phyloP scores from a whole-genome alignment of 1,140 invertebrate genomes.

The Tetragnatha versicolor region DNA sequence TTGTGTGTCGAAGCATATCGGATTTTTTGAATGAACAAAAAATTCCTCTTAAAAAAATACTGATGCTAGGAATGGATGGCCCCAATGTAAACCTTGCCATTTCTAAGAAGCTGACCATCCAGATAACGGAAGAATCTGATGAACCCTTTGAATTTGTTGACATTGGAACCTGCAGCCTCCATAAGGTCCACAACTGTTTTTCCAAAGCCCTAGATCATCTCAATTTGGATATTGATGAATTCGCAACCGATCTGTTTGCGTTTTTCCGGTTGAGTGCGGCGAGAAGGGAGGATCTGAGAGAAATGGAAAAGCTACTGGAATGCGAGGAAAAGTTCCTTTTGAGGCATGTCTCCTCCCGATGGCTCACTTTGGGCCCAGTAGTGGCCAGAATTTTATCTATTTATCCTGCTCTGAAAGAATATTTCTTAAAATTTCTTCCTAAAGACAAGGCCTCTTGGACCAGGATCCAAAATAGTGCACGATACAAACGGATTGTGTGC shows the following conservation, averaged over 20 bases:
- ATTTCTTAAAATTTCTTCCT: slow-evolving; percentile 4
- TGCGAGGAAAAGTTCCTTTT: slow-evolving; percentile 20
- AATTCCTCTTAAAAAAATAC: neutral
- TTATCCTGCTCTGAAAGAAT: slow-evolving; percentile 1
- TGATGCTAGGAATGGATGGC: slow-evolving; percentile 13
- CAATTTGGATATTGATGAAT: slow-evolving; percentile 12
- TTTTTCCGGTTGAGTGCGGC: slow-evolving; percentile 7
- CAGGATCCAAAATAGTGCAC: neutral
- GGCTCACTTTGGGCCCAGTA: slow-evolving; percentile 11
- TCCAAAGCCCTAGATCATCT: neutral
- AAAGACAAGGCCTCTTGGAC: neutral
- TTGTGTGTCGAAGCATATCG: neutral
- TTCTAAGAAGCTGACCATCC: neutral
- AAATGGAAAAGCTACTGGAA: neutral
- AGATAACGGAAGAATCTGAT: neutral
- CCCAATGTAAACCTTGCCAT: neutral
- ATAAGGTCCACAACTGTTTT: slow-evolving; percentile 26
- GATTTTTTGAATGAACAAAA: neutral
- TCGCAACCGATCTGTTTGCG: neutral
- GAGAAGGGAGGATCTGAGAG: neutral
- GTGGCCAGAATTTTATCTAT: neutral
- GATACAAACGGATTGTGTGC: neutral
- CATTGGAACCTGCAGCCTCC: slow-evolving; percentile 1
- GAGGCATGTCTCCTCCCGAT: neutral
- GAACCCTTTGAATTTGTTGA: neutral